Evolutionary conservation across 2,888 invertebrate genomes (phyloP).

Genomic region (Pristionchus arcanus): DNA sequence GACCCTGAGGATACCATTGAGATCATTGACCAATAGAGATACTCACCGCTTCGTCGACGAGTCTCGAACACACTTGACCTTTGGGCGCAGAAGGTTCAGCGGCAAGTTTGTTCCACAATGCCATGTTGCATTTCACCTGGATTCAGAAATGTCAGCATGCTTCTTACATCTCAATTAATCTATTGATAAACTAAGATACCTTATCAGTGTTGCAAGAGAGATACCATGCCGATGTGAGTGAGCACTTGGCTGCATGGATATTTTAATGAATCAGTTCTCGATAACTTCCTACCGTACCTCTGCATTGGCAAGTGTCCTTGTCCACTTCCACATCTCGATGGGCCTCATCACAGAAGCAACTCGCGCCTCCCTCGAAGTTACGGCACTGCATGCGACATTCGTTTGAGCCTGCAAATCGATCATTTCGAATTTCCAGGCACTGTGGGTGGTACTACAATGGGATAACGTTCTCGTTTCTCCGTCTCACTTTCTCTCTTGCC

Average conservation of each 20-base stretch:
- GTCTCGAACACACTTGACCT: constrained; percentile 54
- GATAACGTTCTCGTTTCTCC: too few species aligned
- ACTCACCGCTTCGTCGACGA: constrained; percentile 44
- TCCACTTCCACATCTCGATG: constrained; percentile 56
- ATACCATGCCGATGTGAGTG: constrained; percentile 56
- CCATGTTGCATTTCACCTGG: constrained; percentile 53
- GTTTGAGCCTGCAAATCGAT: constrained; percentile 20
- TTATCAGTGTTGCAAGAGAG: constrained; percentile 34
- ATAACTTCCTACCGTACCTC: constrained; percentile 43
- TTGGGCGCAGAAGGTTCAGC: constrained; percentile 50
- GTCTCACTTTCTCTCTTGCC: too few species aligned
- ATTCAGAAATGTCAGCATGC: background rate
- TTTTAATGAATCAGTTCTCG: background rate
- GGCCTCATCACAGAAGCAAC: constrained; percentile 56
- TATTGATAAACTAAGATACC: background rate
- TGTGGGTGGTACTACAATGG: background rate
- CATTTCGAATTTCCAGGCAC: background rate
- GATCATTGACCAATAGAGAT: background rate
- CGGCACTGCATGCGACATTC: constrained; percentile 55
- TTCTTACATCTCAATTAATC: background rate
- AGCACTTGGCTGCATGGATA: constrained; percentile 55
- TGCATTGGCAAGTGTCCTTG: constrained; percentile 58
- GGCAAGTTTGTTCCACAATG: constrained; percentile 51
- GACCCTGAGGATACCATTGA: constrained; percentile 23
- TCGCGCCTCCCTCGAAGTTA: constrained; percentile 56